Evolutionary conservation across 53 echinoderm and acorn worm species (phyloP).

Genomic region (Echinometra lucunter): DNA sequence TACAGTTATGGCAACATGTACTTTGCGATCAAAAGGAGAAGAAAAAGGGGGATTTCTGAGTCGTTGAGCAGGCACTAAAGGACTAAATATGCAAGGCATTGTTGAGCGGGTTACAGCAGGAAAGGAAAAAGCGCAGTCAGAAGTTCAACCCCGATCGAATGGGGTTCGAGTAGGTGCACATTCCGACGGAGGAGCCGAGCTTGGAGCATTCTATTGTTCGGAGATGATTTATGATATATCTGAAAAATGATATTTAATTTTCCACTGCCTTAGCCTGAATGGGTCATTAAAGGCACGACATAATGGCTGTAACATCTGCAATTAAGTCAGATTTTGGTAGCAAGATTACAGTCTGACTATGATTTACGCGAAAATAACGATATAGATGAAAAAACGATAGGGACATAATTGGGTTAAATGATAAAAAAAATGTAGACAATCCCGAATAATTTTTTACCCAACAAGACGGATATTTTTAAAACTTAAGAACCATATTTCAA

Average conservation of each 20-base stretch:
- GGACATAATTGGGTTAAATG: neutral
- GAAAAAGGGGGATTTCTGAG: conserved; percentile 40
- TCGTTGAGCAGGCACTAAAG: conserved; percentile 11
- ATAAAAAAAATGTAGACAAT: neutral
- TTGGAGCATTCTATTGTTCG: conserved; percentile 32
- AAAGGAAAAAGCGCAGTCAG: neutral
- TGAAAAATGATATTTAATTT: conserved; percentile 55
- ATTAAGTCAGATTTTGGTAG: conserved; percentile 14
- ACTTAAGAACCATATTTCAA: too few relatives aligned
- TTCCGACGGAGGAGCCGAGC: neutral
- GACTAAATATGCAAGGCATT: conserved; percentile 3
- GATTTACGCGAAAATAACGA: conserved; percentile 28
- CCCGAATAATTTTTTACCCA: too few relatives aligned
- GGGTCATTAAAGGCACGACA: conserved; percentile 47
- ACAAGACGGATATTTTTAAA: too few relatives aligned
- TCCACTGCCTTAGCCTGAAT: conserved; percentile 52
- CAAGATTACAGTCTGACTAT: conserved; percentile 15
- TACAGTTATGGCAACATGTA: conserved; percentile 41
- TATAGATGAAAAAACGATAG: neutral
- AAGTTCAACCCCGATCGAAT: conserved; percentile 11
- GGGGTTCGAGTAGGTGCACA: conserved; percentile 2
- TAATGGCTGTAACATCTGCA: conserved; percentile 44
- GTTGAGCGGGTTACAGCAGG: neutral
- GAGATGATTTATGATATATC: conserved; percentile 22
- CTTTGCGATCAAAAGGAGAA: conserved; percentile 30